Evolutionary conservation across 2,888 invertebrate genomes (phyloP), one percentile per base, ranked within the genome.

Genomic region (Patella ulyssiponensis): DNA sequence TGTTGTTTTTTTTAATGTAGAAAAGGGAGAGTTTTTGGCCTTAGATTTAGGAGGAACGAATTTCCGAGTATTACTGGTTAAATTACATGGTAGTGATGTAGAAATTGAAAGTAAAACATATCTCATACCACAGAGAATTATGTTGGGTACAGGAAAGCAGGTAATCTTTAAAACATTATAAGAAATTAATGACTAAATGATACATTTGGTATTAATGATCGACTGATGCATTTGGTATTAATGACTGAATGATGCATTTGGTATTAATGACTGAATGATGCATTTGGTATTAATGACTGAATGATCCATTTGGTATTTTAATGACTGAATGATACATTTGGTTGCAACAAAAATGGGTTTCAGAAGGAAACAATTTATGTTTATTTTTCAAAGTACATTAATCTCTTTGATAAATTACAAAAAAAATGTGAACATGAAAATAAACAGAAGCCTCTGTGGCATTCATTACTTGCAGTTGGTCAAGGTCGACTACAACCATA

Each of bases 11-110:
- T 20, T 17, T 78, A 88, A 93, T 93, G 79, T 93, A 94, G 98
- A 98, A 93, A 94, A 94, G 81, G 98, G 99, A 80, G 96, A 97
- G 93, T 98, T 98, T 92, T 93, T 99, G 90, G 98, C 99, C 3
- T 94, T 99, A 88, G 99, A 99, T 93, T 94, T 99, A 90, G 99
- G 99, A 76, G 99, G 99, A 77, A 99, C 98, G 75, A 99, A 99
- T 92, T 99, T 99, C 93, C 95, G 98, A 87, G 98, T 99, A n/a
- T 93, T 99, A 84, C 94, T 98, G 82, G 97, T 99, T 90, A 95
- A 96, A 87, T 93, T 98, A 88, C 95, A 96, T 82, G 95, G 87
- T 77, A 94, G 95, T 87, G 95, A 96, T 88, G 97, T 97, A 90
- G 95, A 97, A 90, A 98, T 98, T 97, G 95, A 97, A 92, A 97